phyloP scores from a whole-genome alignment of 92 coral and sea anemone species.

The Zoanthus sociatus region DNA sequence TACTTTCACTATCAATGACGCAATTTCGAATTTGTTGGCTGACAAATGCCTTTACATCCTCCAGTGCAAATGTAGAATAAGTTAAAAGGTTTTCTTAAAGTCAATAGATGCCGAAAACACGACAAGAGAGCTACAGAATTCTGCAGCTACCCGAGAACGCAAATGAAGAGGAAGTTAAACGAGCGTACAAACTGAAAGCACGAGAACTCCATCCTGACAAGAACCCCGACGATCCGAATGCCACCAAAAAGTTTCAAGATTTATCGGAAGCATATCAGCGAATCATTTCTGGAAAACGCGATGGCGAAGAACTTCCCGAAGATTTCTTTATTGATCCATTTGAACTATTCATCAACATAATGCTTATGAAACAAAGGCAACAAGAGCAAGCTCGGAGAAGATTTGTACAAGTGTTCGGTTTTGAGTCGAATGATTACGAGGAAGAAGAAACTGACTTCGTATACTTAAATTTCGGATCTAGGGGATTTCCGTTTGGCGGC shows the following conservation, averaged over 20 bases:
- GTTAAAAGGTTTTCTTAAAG: background rate
- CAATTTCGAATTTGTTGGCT: too few species aligned
- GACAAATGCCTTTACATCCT: too few species aligned
- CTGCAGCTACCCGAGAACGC: conserved; percentile 76
- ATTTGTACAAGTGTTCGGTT: conserved; percentile 42
- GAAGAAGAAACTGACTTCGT: conserved; percentile 35
- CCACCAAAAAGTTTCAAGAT: conserved; percentile 73
- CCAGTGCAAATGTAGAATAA: too few species aligned
- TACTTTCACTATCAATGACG: too few species aligned
- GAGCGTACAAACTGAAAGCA: conserved; percentile 81
- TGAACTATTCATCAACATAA: conserved; percentile 55
- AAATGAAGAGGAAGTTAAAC: conserved; percentile 73
- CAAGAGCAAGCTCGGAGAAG: conserved; percentile 50
- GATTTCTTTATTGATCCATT: conserved; percentile 52
- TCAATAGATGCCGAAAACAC: conserved; percentile 62
- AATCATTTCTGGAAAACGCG: conserved; percentile 50
- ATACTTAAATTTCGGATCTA: background rate
- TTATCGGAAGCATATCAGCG: conserved; percentile 73
- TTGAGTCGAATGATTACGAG: conserved; percentile 40
- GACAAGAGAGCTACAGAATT: conserved; percentile 67
- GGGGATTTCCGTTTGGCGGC: conserved; percentile 40
- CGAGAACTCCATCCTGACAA: conserved; percentile 85
- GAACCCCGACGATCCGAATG: conserved; percentile 70
- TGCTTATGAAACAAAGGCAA: conserved; percentile 59
- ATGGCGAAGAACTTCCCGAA: conserved; percentile 50